Base-by-base conservation (phyloP, 1,140 invertebrate species). In the Vollenhovia emeryi region DNA sequence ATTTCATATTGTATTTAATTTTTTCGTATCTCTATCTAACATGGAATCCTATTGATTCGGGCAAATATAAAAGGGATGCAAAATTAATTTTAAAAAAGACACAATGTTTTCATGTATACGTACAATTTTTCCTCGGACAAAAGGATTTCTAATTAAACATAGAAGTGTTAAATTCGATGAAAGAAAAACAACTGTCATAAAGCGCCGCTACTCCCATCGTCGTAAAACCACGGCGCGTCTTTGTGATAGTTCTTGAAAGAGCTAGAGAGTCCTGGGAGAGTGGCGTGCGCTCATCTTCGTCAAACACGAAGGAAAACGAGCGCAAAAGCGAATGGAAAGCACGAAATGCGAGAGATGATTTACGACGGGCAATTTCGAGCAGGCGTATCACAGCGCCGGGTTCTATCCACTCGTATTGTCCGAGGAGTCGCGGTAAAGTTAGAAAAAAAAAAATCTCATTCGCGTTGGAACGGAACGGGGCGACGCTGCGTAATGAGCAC, bases 271-370 rank as follows among this genome's bases (percentile, higher is more conserved):
- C 24, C n/a, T 66, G 48, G 27, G 50, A 24, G 40, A 78, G 43
- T 45, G 50, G n/a, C 59, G 18, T 33, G 59, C 60, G n/a, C 59
- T 18, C 13, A 1, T 79, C 59, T 66, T 79, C 30, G 59, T 48
- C 11, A 6, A 59, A 18, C 18, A 50, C 21, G 43, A 55, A 45
- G 11, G 52, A 73, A 85, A 87, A 64, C 71, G 59, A 79, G 68
- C 82, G 52, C 55, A 75, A 87, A 83, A 86, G 69, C 45, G 50
- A 71, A 50, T 83, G 57, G 64, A 73, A 79, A 86, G 60, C 74
- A 71, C 40, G 59, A 86, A 88, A 82, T 33, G 64, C 64, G 69
- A 6, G 11, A 66, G 78, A 89, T 80, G 69, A 62, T 78, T 71
- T 83, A 86, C 74, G 83, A 84, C 33, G 27, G 18, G 43, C 60